Evolutionary conservation across 2,113 vertebrate genomes (phyloP).

Genomic region (Scomber scombrus): DNA sequence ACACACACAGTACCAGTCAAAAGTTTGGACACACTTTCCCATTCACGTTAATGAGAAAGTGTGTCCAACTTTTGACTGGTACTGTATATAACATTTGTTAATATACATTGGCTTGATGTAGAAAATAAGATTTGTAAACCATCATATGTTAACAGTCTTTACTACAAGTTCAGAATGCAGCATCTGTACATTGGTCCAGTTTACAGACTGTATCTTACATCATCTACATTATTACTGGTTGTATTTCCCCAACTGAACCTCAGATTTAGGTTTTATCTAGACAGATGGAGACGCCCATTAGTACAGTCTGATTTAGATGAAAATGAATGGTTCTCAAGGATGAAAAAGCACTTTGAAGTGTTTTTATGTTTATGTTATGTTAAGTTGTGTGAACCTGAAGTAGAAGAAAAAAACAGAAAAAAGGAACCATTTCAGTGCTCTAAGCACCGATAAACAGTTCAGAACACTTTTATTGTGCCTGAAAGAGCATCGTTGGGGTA

Average conservation of each 20-base stretch:
- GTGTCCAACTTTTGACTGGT: too few relatives aligned
- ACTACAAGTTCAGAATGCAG: conserved; percentile 24
- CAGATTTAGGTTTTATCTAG: not conserved
- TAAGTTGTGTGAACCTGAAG: not conserved
- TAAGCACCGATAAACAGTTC: conserved; percentile 9
- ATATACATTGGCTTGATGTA: conserved; percentile 17
- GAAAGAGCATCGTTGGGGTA: conserved; percentile 32
- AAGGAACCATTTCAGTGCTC: not conserved
- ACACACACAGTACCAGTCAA: too few relatives aligned
- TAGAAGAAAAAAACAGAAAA: not conserved
- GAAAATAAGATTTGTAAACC: conserved; percentile 53
- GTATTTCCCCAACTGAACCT: conserved; percentile 6
- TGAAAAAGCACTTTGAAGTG: not conserved
- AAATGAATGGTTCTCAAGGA: conserved; percentile 5
- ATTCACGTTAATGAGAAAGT: too few relatives aligned
- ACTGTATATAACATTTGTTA: conserved; percentile 15
- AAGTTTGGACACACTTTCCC: too few relatives aligned
- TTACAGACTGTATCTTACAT: conserved; percentile 36
- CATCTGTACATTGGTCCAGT: conserved; percentile 37
- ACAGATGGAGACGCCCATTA: not conserved
- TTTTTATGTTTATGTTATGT: not conserved
- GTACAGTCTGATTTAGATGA: not conserved
- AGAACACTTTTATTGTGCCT: conserved; percentile 12
- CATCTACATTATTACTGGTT: not conserved
- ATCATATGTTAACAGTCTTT: conserved; percentile 34